A percentile compares a stretch with the other conserved stretches of the same genome.
Conservation (phyloP, 2,113 vertebrate species). For the Symphodus melops region DNA sequence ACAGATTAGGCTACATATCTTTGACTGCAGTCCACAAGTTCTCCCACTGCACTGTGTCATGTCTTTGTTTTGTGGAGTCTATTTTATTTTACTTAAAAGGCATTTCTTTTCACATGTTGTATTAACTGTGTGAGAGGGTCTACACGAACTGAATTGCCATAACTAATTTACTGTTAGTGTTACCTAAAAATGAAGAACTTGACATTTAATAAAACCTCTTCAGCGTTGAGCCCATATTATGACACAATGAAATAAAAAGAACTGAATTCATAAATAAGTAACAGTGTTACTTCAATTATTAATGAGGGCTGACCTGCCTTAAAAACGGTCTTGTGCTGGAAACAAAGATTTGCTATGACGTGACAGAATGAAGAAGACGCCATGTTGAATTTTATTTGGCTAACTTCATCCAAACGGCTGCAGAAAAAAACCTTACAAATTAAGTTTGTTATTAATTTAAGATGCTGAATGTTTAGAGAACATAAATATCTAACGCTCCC, state of each 20-base stretch:
- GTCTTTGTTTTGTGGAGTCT: not conserved
- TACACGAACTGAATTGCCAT: too few relatives aligned
- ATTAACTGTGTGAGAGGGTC: too few relatives aligned
- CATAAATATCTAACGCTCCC: not conserved
- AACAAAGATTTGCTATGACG: too few relatives aligned
- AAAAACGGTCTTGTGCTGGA: not conserved
- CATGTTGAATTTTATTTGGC: too few relatives aligned
- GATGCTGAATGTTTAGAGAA: not conserved
- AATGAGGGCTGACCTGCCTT: not conserved
- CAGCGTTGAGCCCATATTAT: not conserved
- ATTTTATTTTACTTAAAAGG: not conserved
- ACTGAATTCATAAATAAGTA: conserved; percentile 1
- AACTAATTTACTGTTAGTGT: too few relatives aligned
- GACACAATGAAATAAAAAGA: not conserved
- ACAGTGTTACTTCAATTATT: not conserved
- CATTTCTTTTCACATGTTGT: not conserved
- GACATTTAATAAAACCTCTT: not conserved
- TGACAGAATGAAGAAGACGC: too few relatives aligned
- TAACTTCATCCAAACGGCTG: too few relatives aligned
- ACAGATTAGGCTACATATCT: not conserved
- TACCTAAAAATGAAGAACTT: not conserved
- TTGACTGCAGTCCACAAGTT: not conserved
- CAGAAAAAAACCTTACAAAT: not conserved
- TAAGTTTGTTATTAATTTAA: too few relatives aligned
- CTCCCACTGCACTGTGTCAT: not conserved